A percentile compares a stretch with the other conserved stretches of the same genome.
Evolutionary conservation across 2,888 invertebrate species (phyloP).

Genomic region (Lasioglossum lativentre): DNA sequence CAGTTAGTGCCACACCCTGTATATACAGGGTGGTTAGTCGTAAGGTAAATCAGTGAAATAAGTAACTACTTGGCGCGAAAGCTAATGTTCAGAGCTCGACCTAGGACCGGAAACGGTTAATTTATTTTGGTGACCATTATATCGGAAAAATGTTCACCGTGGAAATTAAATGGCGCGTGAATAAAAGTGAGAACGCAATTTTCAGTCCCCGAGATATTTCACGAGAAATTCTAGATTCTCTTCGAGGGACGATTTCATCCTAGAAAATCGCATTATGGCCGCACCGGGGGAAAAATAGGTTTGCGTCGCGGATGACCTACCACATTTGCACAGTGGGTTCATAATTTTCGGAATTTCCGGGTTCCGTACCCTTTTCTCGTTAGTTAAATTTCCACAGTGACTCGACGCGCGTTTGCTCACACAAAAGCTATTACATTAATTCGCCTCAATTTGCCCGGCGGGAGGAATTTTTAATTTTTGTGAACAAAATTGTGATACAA

Average conservation of each 20-base stretch:
- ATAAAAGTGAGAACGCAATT: background rate
- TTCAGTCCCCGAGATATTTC: background rate
- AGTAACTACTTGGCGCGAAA: no score
- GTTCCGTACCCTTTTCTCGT: background rate
- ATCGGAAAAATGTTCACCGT: background rate
- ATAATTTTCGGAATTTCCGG: conserved; percentile 2
- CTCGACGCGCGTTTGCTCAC: background rate
- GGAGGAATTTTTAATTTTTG: background rate
- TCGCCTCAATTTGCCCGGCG: no score
- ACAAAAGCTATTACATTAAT: background rate
- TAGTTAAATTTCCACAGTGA: background rate
- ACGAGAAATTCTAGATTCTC: background rate
- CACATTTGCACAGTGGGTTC: background rate
- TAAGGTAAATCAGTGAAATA: no score
- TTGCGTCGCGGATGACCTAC: background rate
- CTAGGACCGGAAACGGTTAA: no score
- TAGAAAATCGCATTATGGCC: background rate
- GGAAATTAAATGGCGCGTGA: background rate
- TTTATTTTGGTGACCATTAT: background rate
- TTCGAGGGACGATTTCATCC: background rate
- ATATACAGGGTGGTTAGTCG: background rate
- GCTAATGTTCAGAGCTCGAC: no score
- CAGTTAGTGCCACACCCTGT: no score
- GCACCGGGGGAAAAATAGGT: background rate
- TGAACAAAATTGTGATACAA: background rate